Percentiles rank a stretch among this genome's conserved stretches.
phyloP scores from a whole-genome alignment of 1,140 invertebrate species.

The Eupeodes corollae region DNA sequence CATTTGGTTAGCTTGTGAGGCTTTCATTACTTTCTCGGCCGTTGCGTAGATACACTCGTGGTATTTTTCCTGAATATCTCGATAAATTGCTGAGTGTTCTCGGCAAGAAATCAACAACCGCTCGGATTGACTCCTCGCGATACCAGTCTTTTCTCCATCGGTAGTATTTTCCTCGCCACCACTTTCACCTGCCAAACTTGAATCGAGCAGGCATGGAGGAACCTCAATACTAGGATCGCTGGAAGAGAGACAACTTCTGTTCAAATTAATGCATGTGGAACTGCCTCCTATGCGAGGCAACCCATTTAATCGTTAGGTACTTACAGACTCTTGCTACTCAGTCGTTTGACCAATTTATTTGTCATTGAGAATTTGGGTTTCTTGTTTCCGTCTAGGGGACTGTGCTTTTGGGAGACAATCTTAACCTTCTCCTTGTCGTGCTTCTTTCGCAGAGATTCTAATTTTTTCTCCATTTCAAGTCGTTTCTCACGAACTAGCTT shows the following conservation, averaged over 20 bases:
- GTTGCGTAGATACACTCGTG: constrained; percentile 64
- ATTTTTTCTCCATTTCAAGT: constrained; percentile 73
- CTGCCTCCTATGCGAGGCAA: background rate
- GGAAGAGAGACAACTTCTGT: constrained; percentile 31
- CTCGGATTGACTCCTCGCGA: constrained; percentile 52
- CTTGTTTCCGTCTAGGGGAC: constrained; percentile 46
- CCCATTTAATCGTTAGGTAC: constrained; percentile 29
- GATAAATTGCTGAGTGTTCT: constrained; percentile 63
- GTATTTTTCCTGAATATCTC: constrained; percentile 72
- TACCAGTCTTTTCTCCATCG: constrained; percentile 14
- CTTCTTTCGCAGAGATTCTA: constrained; percentile 73
- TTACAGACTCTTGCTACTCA: constrained; percentile 75
- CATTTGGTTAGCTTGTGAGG: constrained; percentile 66
- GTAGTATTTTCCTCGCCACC: constrained; percentile 35
- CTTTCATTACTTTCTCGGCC: constrained; percentile 66
- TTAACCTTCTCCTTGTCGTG: constrained; percentile 68
- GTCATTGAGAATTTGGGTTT: constrained; percentile 60
- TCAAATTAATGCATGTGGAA: constrained; percentile 13
- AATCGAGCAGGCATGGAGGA: constrained; percentile 26
- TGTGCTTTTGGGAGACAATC: constrained; percentile 45
- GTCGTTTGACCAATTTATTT: constrained; percentile 61
- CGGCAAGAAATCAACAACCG: constrained; percentile 51
- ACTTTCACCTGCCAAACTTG: constrained; percentile 27
- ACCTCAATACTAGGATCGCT: constrained; percentile 34
- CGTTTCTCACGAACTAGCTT: constrained; percentile 74